phyloP scores from a whole-genome alignment of 1,140 invertebrate genomes.

The Cyrtorhinus lividipennis region DNA sequence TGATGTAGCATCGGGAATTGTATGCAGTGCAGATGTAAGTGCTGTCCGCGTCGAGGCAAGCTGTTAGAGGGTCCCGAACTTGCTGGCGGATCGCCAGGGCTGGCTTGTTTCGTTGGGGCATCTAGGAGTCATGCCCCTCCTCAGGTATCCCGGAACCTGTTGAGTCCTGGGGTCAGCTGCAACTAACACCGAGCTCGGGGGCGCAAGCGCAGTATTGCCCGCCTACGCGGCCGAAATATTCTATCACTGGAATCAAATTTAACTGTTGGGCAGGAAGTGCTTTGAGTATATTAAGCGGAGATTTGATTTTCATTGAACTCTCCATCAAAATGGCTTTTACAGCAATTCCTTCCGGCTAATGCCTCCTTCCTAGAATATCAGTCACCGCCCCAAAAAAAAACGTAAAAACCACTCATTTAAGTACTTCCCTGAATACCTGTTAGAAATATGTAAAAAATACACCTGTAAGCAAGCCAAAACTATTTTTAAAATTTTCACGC shows the following conservation, averaged over 20 bases:
- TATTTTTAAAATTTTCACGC: not conserved
- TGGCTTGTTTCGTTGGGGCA: constrained; percentile 6
- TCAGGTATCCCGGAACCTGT: constrained; percentile 9
- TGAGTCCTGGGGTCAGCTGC: constrained; percentile 13
- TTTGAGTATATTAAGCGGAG: not conserved
- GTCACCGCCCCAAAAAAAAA: not conserved
- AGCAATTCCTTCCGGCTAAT: no score
- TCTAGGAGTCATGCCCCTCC: constrained; percentile 13
- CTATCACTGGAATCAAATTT: not conserved
- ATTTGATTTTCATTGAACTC: not conserved
- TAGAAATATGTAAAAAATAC: no score
- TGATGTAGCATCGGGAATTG: constrained; percentile 42
- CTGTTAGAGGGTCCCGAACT: constrained; percentile 31
- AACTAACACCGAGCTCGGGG: not conserved
- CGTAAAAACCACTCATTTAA: no score
- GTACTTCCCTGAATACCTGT: no score
- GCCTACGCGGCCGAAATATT: not conserved
- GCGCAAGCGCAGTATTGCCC: not conserved
- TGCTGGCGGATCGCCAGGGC: constrained; percentile 10
- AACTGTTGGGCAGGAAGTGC: no score
- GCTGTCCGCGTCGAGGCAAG: constrained; percentile 38
- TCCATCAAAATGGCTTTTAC: not conserved
- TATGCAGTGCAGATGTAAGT: constrained; percentile 44
- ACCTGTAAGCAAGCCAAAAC: not conserved
- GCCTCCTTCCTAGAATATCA: no score